Evolutionary conservation across 2,888 invertebrate species (phyloP).

Genomic region (Spisula solida): DNA sequence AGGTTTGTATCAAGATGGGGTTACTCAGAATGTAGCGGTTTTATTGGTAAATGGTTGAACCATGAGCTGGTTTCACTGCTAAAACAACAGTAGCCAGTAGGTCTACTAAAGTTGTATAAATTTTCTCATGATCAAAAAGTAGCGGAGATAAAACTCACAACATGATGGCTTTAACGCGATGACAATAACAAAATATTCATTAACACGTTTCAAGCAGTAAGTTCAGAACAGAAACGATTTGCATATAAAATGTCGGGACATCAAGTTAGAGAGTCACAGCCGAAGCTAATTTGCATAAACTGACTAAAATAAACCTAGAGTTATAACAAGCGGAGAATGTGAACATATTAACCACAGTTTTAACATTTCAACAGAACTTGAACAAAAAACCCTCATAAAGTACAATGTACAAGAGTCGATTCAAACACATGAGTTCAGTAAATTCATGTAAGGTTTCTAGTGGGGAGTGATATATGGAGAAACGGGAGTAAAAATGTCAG

Average conservation of each 20-base stretch:
- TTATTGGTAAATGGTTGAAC: too few species aligned
- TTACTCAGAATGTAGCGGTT: too few species aligned
- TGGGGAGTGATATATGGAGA: slow-evolving; percentile 47
- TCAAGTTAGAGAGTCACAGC: neutral
- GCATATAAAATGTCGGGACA: slow-evolving; percentile 21
- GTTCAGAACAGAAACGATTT: neutral
- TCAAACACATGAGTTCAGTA: neutral
- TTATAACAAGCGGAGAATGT: neutral
- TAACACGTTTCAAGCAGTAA: slow-evolving; percentile 31
- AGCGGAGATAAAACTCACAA: neutral
- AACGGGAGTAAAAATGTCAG: slow-evolving; percentile 58
- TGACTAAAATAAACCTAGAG: slow-evolving; percentile 4
- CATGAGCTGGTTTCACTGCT: neutral
- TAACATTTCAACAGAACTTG: neutral
- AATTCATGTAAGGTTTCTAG: slow-evolving; percentile 36
- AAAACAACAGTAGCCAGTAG: slow-evolving; percentile 10
- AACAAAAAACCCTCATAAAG: neutral
- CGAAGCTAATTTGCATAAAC: slow-evolving; percentile 14
- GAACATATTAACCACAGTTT: neutral
- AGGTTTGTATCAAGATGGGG: neutral
- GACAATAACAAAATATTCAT: slow-evolving; percentile 37
- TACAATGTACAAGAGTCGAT: neutral
- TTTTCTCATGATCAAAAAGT: slow-evolving; percentile 22
- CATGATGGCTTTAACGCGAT: neutral
- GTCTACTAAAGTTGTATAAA: slow-evolving; percentile 16